Evolutionary conservation across 2,113 vertebrate genomes (phyloP), one percentile per base, ranked within the genome.

Genomic region (Scalopus aquaticus): DNA sequence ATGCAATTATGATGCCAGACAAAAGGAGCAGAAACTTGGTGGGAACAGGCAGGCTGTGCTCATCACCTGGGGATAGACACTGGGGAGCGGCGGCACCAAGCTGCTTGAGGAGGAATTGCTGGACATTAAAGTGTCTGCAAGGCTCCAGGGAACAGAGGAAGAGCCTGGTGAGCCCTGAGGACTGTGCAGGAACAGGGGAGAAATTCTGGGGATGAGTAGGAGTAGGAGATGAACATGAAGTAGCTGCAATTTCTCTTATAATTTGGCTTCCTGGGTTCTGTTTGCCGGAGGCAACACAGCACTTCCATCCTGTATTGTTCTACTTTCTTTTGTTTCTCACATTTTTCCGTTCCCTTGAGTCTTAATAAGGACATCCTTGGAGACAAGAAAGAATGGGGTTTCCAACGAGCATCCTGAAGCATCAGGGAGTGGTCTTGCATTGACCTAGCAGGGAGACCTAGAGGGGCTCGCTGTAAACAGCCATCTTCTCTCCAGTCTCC

Each of bases 41-140:
- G 54, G 64, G 76, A 49, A 26, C 37, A 8, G 78, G 76, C n/a
- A 20, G 28, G n/a, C 42, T 30, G 51, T 5, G 1, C 32, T 35
- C 46, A 13, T 24, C 0, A 0, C 22, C 35, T 3, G 49, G 11
- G 26, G 19, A 6, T 3, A 0, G 54, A 62, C 32, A 10, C 77
- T 7, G 20, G 56, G 62, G 56, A 39, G 19, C 58, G 9, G 1
- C 17, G 32, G 64, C 10, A 16, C 76, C 0, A 2, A 49, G 32
- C n/a, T 2, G 19, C 17, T 32, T 20, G 35, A 46, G 73, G 28
- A n/a, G 58, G 72, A 39, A 67, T 20, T 9, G 35, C 73, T 8
- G 24, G 12, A 10, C 0, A 8, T 17, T 30, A 15, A 0, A 5
- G 12, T 2, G 6, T 9, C 32, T 76, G 65, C 5, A 3, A 11